phyloP scores from a whole-genome alignment of 2,888 invertebrate species.

The Heteropelma amictum region DNA sequence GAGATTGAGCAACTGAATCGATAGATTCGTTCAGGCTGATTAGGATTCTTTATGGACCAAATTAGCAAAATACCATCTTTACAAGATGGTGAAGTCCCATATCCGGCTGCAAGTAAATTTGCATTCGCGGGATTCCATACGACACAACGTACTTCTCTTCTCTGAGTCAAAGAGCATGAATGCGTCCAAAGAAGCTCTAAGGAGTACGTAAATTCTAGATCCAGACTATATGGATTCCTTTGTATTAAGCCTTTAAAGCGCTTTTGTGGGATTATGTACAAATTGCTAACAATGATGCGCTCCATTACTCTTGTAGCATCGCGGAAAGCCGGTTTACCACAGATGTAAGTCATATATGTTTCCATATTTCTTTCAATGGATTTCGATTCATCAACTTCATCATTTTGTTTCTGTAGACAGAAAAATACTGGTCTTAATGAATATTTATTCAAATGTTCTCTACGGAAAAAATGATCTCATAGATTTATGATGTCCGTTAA shows the following conservation, averaged over 20 bases:
- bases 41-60: constrained; percentile 89
- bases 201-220: constrained; percentile 84
- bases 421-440: too few relatives aligned
- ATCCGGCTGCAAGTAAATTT: constrained; percentile 87
- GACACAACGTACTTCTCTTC: constrained; percentile 82
- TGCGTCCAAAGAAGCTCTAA: constrained; percentile 85
- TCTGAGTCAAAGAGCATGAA: constrained; percentile 77
- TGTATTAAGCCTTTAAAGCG: constrained; percentile 83
- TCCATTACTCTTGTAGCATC: constrained; percentile 84
- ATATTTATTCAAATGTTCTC: background rate
- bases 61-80: constrained; percentile 84
- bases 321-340: constrained; percentile 78
- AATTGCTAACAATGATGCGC: constrained; percentile 85
- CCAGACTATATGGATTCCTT: constrained; percentile 82
- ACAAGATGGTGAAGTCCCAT: constrained; percentile 79
- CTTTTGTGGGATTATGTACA: constrained; percentile 84
- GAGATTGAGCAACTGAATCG: constrained; percentile 83
- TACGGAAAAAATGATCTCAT: background rate
- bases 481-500: too few relatives aligned
- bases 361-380: background rate
- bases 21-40: constrained; percentile 86
- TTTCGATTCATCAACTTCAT: background rate
- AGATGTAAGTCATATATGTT: constrained; percentile 72
- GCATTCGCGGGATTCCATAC: constrained; percentile 84
- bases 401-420: background rate